Conservation (phyloP, 2,797 vertebrate genomes). For the Fistularia commersonii region DNA sequence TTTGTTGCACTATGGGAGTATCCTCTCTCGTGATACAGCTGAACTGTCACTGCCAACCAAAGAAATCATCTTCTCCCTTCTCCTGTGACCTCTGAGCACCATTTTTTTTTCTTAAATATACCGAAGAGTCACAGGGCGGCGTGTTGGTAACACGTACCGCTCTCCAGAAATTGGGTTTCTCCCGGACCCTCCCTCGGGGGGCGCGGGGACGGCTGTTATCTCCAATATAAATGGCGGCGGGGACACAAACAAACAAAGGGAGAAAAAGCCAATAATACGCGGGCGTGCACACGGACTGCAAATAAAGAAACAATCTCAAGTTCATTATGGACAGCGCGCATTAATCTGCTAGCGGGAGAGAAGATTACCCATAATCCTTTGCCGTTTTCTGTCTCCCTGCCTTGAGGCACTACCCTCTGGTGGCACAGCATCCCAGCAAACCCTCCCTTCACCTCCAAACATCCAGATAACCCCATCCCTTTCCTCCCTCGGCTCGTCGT, state of each 20-base stretch:
- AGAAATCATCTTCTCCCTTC: too few species aligned
- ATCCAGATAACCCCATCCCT: conserved; percentile 18
- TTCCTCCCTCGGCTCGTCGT: too few species aligned
- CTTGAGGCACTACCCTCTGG: conserved; percentile 45
- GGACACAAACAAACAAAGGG: conserved; percentile 6
- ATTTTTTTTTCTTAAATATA: neutral
- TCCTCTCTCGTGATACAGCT: too few species aligned
- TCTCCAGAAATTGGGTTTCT: neutral
- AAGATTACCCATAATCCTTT: conserved; percentile 60
- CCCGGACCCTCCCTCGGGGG: neutral
- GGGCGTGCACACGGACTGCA: neutral
- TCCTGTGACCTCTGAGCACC: neutral
- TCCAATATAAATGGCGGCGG: neutral
- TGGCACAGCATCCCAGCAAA: conserved; percentile 35
- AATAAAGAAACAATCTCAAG: conserved; percentile 38
- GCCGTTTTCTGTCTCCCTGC: conserved; percentile 45
- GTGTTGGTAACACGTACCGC: neutral
- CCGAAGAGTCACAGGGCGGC: neutral
- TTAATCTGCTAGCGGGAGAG: conserved; percentile 37
- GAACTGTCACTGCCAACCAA: too few species aligned
- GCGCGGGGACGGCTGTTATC: too few species aligned
- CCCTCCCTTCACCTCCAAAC: conserved; percentile 46
- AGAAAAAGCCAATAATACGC: conserved; percentile 4
- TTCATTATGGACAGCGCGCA: conserved; percentile 42
- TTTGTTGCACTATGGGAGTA: too few species aligned